Base-by-base conservation (phyloP, 2,797 vertebrate species). In the Erpetoichthys calabaricus region DNA sequence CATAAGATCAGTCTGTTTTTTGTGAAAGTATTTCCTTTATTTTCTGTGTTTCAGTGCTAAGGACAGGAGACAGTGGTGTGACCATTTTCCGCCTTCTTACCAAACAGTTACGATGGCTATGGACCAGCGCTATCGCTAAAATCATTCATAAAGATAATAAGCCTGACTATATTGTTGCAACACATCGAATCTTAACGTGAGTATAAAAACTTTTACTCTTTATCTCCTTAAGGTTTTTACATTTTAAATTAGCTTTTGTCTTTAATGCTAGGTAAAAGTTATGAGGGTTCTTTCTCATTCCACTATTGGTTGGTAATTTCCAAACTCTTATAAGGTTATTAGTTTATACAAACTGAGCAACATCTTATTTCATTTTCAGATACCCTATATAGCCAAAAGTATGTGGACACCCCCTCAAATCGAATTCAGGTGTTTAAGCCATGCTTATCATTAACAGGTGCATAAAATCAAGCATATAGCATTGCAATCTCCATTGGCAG, bases 111-210 rank as follows among this genome's bases (percentile, higher is more conserved):
- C 9, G 7, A 5, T 65, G 64, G 62, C 42, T 62, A 41, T 63
- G 61, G 56, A 49, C 63, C 9, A 61, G 56, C 4, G 47, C 61
- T 7, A 58, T 47, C 25, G 61, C 58, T 4, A 43, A 51, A 6
- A 7, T 60, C 5, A 6, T 64, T 8, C 56, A 63, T 42, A 58
- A 58, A 47, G 46, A 60, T 4, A 49, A 56, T 1, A 49, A 58
- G 25, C 58, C 64, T 41, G 61, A 60, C 10, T 60, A 51, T 52
- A 65, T 65, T 45, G 57, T 65, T 6, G 56, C 51, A 6, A 61
- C 59, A 45, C 55, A 61, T 55, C 45, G 62, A 46, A 55, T 57
- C 8, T 7, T 65, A n/a, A 65, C 55, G 62, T 64, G 10, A 7
- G 59, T 55, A n/a, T 49, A 49, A 49, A 3, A 49, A 7, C 47